Percentiles rank a stretch among this genome's conserved stretches.
phyloP scores from a whole-genome alignment of 1,140 invertebrate species.

The Phortica variegata region DNA sequence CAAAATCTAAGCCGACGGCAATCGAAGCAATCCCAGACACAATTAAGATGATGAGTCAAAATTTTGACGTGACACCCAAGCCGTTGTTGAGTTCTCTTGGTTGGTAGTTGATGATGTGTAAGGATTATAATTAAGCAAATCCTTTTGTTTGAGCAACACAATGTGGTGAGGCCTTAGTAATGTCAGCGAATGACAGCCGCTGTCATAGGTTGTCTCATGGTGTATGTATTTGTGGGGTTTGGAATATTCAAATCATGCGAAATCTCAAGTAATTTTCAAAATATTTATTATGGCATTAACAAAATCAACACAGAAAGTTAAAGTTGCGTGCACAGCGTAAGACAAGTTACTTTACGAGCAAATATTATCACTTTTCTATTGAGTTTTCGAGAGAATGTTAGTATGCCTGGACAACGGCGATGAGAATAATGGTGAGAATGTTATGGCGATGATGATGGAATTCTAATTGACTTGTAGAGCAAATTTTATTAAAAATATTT shows the following conservation, averaged over 20 bases:
- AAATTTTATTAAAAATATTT: too few species aligned
- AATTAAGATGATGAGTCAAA: slow-evolving; percentile 2
- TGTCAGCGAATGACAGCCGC: slow-evolving; percentile 23
- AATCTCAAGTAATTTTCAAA: slow-evolving; percentile 49
- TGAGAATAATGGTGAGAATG: too few species aligned
- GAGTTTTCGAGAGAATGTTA: too few species aligned
- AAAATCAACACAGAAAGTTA: slow-evolving; percentile 37
- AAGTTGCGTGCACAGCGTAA: too few species aligned
- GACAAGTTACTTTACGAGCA: too few species aligned
- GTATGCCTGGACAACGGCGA: too few species aligned
- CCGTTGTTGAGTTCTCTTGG: slow-evolving; percentile 6
- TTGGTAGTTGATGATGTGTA: background rate
- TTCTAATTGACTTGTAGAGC: too few species aligned
- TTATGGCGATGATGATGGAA: too few species aligned
- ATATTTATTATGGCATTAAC: slow-evolving; percentile 37
- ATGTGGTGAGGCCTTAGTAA: slow-evolving; percentile 9
- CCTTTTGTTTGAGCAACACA: too few species aligned
- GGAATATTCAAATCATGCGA: slow-evolving; percentile 44
- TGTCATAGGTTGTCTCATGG: too few species aligned
- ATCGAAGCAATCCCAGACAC: slow-evolving; percentile 2
- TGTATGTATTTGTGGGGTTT: slow-evolving; percentile 19
- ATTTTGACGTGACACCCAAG: too few species aligned
- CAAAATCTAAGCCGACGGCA: slow-evolving; percentile 6
- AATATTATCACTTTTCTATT: too few species aligned
- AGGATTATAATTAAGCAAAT: slow-evolving; percentile 49